phyloP scores from a whole-genome alignment of 2,888 invertebrate genomes.

The Sepioteuthis lessoniana region DNA sequence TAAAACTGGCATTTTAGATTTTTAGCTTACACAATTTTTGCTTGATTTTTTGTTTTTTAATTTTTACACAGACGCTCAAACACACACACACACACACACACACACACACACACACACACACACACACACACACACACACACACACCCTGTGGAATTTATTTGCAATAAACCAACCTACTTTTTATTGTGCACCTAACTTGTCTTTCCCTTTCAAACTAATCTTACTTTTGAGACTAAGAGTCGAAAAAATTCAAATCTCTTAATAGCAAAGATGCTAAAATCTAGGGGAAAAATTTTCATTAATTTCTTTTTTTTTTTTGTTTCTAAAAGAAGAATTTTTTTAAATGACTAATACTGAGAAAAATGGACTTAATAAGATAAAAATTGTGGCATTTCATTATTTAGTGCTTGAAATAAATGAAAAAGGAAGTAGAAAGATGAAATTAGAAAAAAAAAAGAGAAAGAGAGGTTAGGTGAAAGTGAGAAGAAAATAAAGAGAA shows the following conservation, averaged over 20 bases:
- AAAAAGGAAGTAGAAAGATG: no score
- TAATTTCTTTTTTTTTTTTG: not conserved
- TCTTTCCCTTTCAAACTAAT: not conserved
- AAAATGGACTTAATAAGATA: constrained; percentile 3
- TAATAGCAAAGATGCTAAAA: not conserved
- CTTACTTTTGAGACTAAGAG: not conserved
- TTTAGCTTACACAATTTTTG: no score
- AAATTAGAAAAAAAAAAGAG: no score
- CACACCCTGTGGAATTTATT: not conserved
- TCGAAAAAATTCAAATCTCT: not conserved
- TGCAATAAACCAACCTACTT: not conserved
- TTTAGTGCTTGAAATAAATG: no score
- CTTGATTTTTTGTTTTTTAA: no score
- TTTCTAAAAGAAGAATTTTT: not conserved
- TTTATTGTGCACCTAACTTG: not conserved
- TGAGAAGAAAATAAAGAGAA: no score
- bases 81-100: no score
- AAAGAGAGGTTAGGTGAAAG: no score
- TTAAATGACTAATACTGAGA: not conserved
- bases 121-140: no score
- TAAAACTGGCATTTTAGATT: no score
- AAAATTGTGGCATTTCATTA: not conserved
- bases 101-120: no score
- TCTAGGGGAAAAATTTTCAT: not conserved
- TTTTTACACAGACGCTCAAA: no score